A percentile compares a stretch with the other conserved stretches of the same genome.
Conservation (phyloP, 2,888 invertebrate species). For the Lepidochrysops patricia region DNA sequence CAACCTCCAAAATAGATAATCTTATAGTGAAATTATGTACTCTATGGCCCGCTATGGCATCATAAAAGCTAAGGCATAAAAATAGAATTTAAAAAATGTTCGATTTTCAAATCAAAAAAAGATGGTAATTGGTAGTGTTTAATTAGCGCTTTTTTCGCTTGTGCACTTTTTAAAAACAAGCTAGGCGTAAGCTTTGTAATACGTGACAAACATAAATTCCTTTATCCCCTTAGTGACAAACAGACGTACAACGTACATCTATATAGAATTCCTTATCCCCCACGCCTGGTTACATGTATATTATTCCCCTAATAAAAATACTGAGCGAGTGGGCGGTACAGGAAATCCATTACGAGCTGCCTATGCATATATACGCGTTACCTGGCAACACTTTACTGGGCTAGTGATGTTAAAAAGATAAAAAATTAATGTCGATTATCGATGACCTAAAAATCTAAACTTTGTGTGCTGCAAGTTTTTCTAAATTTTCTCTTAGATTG, state of each 20-base stretch:
- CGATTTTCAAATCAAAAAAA: not conserved
- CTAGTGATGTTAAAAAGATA: constrained; percentile 24
- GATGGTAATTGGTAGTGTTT: not conserved
- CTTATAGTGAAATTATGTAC: not conserved
- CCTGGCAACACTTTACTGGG: constrained; percentile 19
- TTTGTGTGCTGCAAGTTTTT: too few relatives aligned
- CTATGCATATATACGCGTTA: constrained; percentile 29
- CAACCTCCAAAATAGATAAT: not conserved
- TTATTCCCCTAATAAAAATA: constrained; percentile 31
- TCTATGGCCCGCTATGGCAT: not conserved
- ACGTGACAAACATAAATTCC: not conserved
- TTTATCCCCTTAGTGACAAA: not conserved
- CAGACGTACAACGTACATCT: not conserved
- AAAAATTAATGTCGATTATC: constrained; percentile 7
- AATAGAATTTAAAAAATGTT: not conserved
- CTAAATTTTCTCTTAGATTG: too few relatives aligned
- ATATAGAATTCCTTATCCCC: constrained; percentile 1
- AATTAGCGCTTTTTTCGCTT: not conserved
- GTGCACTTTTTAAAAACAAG: not conserved
- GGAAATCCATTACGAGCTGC: constrained; percentile 48
- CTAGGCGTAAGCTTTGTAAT: not conserved
- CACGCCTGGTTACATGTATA: constrained; percentile 3
- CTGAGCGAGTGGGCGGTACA: constrained; percentile 38
- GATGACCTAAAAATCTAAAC: too few relatives aligned
- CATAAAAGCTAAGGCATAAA: not conserved